Percentiles rank a stretch among this genome's conserved stretches.
Conservation (phyloP, 2,888 invertebrate genomes). For the Acronicta alni region DNA sequence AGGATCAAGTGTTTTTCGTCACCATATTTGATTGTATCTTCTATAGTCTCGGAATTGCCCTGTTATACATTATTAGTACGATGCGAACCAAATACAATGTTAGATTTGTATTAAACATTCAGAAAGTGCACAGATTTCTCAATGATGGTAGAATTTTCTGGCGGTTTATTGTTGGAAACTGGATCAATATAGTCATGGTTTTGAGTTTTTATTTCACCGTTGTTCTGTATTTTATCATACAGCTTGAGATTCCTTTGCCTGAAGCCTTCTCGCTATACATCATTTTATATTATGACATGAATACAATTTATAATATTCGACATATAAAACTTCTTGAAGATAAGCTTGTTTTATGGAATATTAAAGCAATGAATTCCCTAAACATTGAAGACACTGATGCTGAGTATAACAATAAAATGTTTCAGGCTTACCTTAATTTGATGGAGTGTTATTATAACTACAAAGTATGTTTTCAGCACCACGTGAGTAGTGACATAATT, state of each 20-base stretch:
- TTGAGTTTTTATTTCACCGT: not conserved
- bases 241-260: not conserved
- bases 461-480: slow-evolving; percentile 12
- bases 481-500: slow-evolving; percentile 33
- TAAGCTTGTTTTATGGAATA: slow-evolving; percentile 4
- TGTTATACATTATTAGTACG: not conserved
- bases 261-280: not conserved
- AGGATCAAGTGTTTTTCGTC: too few species aligned
- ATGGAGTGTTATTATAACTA: slow-evolving; percentile 20
- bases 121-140: slow-evolving; percentile 9
- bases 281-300: slow-evolving; percentile 8
- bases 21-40: not conserved
- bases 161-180: slow-evolving; percentile 14
- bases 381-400: slow-evolving; percentile 10
- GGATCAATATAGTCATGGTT: slow-evolving; percentile 4
- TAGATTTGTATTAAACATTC: slow-evolving; percentile 5
- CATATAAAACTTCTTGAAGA: slow-evolving; percentile 16
- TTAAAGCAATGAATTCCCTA: not conserved
- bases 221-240: not conserved
- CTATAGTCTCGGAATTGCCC: not conserved
- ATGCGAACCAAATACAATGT: slow-evolving; percentile 2
- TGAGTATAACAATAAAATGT: slow-evolving; percentile 1
- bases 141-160: slow-evolving; percentile 2
- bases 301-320: slow-evolving; percentile 15
- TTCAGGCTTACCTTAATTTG: slow-evolving; percentile 23